Base-by-base conservation (phyloP, 2,888 invertebrate genomes). In the Scelioninae gen. 2 region DNA sequence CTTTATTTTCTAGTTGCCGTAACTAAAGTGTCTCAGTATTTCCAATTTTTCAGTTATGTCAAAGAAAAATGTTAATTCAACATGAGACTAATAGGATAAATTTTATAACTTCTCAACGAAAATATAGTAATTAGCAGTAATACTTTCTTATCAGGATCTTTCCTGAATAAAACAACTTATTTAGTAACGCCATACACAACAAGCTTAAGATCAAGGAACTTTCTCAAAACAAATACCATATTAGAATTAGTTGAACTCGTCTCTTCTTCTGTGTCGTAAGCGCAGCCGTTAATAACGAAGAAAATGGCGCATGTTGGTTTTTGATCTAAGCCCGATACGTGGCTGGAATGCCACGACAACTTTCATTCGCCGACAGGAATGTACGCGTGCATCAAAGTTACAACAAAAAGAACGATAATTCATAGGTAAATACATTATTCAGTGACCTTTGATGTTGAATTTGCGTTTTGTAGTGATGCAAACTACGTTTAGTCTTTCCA, bases 371-470 rank as follows among this genome's bases (percentile, higher is more conserved):
- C 7, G 6, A 3, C 33, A 46, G 16, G 67, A 76, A 76, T 74
- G 67, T 63, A 35, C 65, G 43, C 46, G 43, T 52, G 63, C 70
- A 74, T 39, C 46, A 16, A 63, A 37, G 69, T 60, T 55, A 63
- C 65, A 74, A 71, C 58, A 41, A 70, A 75, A 73, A 61, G 68
- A 73, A 73, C 31, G 76, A 68, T 76, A 76, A 76, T 76, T 73
- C 73, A 68, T 73, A 63, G 68, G 73, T 48, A 73, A 76, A 76
- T 73, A 76, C 73, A 73, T 73, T 73, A 71, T 76, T 68, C 43
- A 35, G 46, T 53, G 71, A 53, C 71, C 76, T 71, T 75, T 73
- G 60, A 19, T 45, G 39, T 35, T 75, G 48, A 58, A 70, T 73
- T 73, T 73, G 67, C 75, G 67, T 67, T 70, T 52, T 33, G 52